Evolutionary conservation across 2,888 invertebrate genomes (phyloP), one percentile per base, ranked within the genome.

Genomic region (Prionchulus punctatus): DNA sequence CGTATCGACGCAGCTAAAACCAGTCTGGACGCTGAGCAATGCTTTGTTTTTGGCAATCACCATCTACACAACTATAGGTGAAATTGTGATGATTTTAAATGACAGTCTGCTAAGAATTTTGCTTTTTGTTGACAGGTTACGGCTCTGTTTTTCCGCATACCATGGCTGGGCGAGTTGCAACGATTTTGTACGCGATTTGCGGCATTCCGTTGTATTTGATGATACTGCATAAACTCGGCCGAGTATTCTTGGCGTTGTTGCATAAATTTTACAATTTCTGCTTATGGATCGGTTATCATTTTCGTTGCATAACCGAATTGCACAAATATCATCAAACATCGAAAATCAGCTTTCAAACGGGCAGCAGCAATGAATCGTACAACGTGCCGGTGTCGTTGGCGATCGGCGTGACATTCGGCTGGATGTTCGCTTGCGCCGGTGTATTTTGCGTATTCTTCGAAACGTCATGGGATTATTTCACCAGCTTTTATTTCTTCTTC

Each of bases 351-450:
- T 28, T 28, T 12, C 4, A 28, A 21, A 15, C 50, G 12, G 50
- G 30, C 4, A 28, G 4, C 7, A 36, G 42, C 36, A n/a, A 42
- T 21, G 28, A 49, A 25, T 12, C 23, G 2, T 49, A 49, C 55
- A 27, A 30, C 23, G 66, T 67, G 66, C 67, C 67, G 1, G 60
- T 67, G 1, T 59, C 66, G 54, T 51, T 67, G 54, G 67, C 66
- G n/a, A 62, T 67, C 30, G 65, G 64, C 49, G 65, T 66, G 2
- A 64, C 66, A 1, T 65, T 65, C 43, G 66, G 67, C 23, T 68
- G 67, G 67, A 68, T 68, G 67, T 68, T 69, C 53, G 58, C 68
- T n/a, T 69, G 69, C 55, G 67, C 69, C 23, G 67, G 65, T 18
- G 67, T 69, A 15, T 69, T 68, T 55, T 61, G 66, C 7, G 50